A percentile compares a stretch with the other conserved stretches of the same genome.
These are phyloP conservation scores for Aeoliscus strigatus DNA, from an alignment of 2,797 vertebrate genomes.

Conservation along the genomic window DNA sequence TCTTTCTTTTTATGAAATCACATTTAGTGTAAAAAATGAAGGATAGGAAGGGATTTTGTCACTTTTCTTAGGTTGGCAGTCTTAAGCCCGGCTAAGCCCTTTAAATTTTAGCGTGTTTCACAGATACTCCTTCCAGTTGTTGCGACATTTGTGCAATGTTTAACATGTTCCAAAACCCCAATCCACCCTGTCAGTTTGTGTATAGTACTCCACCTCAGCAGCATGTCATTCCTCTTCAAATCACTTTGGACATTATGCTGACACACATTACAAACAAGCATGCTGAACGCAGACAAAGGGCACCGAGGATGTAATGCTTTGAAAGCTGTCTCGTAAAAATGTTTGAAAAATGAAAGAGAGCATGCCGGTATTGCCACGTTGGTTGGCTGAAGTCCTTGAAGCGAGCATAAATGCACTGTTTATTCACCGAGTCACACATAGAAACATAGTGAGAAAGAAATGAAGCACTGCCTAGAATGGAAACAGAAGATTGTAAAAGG, in stretches of 20 bases:
- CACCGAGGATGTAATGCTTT: conserved; percentile 27
- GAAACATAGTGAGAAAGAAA: conserved; percentile 31
- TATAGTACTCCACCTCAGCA: conserved; percentile 32
- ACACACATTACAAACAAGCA: conserved; percentile 17
- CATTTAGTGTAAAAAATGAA: conserved; percentile 56
- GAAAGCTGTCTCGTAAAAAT: too few relatives aligned
- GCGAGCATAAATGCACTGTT: conserved; percentile 66
- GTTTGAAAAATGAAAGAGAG: conserved; percentile 34
- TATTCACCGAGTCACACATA: conserved; percentile 58
- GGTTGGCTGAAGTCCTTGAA: conserved; percentile 62
- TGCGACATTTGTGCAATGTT: conserved; percentile 49
- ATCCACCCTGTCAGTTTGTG: conserved; percentile 27
- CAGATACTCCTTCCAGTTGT: conserved; percentile 54
- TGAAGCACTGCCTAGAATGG: conserved; percentile 8
- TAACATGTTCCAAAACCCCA: conserved; percentile 32
- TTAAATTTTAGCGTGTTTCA: conserved; percentile 67
- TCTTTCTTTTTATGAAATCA: conserved; percentile 29
- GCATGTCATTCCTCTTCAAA: conserved; percentile 18
- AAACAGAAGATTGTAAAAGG: conserved; percentile 41
- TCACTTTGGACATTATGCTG: conserved; percentile 11
- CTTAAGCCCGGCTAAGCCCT: conserved; percentile 67
- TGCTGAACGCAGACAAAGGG: conserved; percentile 35
- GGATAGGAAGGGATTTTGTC: conserved; percentile 68
- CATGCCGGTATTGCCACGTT: conserved; percentile 57
- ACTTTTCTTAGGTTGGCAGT: conserved; percentile 62